Conservation (phyloP, 2,113 vertebrate species). For the Muntiacus reevesi region DNA sequence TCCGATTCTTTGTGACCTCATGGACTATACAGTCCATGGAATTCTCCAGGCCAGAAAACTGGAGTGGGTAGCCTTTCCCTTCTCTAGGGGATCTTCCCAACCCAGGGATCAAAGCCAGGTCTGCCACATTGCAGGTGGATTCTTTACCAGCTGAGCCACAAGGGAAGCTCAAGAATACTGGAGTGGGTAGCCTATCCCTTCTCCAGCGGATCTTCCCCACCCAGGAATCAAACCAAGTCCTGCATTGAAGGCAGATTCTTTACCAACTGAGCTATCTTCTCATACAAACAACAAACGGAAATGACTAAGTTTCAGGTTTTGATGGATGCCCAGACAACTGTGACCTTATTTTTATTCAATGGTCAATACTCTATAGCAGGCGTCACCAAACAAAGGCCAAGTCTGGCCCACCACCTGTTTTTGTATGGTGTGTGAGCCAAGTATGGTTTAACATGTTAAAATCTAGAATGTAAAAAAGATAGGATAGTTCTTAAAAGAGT, state of each 20-base stretch:
- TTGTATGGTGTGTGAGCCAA: not conserved
- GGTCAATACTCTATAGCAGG: not conserved
- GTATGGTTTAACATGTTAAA: slow-evolving; percentile 19
- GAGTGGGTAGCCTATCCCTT: not conserved
- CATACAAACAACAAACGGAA: not conserved
- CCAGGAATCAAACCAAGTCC: not conserved
- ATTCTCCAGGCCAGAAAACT: not conserved
- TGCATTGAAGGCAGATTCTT: fast-evolving
- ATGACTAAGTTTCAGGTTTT: not conserved
- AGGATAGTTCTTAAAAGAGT: not conserved
- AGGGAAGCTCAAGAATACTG: not conserved
- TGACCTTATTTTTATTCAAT: not conserved
- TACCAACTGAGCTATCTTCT: not conserved
- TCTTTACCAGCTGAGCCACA: not conserved
- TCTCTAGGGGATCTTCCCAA: not conserved
- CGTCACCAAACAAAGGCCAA: not conserved
- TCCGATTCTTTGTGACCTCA: not conserved
- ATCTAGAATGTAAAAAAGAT: not conserved
- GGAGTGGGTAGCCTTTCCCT: not conserved
- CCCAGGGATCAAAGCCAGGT: not conserved
- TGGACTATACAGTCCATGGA: not conserved
- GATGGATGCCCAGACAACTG: not conserved
- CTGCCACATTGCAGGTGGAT: not conserved
- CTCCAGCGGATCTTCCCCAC: not conserved
- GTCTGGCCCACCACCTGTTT: not conserved